phyloP scores from a whole-genome alignment of 2,797 vertebrate species.

The Microhierax caerulescens region DNA sequence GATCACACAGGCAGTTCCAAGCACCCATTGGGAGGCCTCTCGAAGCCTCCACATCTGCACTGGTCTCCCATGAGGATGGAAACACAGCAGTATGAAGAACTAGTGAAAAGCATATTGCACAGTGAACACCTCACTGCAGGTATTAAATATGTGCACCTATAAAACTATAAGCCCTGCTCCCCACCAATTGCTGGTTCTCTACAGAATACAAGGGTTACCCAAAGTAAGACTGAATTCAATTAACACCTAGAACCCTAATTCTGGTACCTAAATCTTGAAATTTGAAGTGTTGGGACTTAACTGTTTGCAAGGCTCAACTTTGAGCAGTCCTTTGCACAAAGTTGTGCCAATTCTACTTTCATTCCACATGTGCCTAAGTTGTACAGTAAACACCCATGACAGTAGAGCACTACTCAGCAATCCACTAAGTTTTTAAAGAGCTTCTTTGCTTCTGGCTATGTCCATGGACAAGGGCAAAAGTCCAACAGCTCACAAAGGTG shows the following conservation, averaged over 20 bases:
- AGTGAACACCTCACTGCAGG: neutral
- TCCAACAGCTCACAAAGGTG: neutral
- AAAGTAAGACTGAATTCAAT: neutral
- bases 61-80: neutral
- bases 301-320: neutral
- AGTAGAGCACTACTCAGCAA: neutral
- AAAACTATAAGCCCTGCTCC: neutral
- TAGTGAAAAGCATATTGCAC: too few relatives aligned
- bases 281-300: neutral
- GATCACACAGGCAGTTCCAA: neutral
- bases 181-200: neutral
- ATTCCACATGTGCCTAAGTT: neutral
- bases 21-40: neutral
- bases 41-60: neutral
- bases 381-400: neutral
- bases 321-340: neutral
- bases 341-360: neutral
- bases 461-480: neutral
- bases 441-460: neutral
- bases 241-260: neutral
- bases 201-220: neutral
- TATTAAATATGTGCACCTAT: neutral
- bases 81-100: neutral
- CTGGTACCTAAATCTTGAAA: neutral
- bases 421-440: neutral